Percentiles rank a stretch among this genome's conserved stretches.
phyloP scores from a whole-genome alignment of 2,113 vertebrate species.

The Mystacornis crossleyi region DNA sequence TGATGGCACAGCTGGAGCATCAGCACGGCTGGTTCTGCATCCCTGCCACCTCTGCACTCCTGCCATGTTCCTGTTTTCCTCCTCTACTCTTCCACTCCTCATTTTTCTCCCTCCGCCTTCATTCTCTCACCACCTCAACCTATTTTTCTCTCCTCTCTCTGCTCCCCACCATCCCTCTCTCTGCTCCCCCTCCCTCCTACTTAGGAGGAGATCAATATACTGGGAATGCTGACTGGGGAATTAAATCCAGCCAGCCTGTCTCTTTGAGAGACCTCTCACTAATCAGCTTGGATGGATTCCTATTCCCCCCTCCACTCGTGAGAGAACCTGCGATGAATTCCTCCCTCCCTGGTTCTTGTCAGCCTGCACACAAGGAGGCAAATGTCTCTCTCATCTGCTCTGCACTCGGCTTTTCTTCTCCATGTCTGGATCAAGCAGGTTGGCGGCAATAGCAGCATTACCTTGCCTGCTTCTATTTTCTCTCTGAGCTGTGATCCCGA shows the following conservation, averaged over 20 bases:
- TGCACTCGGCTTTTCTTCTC: slow-evolving; percentile 17
- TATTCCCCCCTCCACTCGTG: not conserved
- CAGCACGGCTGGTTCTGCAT: not conserved
- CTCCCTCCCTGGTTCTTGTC: not conserved
- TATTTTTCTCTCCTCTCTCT: slow-evolving; percentile 1
- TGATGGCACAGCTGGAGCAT: not conserved
- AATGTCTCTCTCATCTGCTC: slow-evolving; percentile 57
- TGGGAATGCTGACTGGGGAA: slow-evolving; percentile 64
- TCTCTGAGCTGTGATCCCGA: slow-evolving; percentile 43
- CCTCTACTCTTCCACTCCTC: not conserved
- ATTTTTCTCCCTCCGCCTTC: not conserved
- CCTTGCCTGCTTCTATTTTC: slow-evolving; percentile 52
- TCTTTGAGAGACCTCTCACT: slow-evolving; percentile 54
- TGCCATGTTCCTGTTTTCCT: not conserved
- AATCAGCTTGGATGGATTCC: slow-evolving; percentile 61
- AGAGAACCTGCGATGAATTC: not conserved
- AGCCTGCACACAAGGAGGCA: slow-evolving; percentile 58
- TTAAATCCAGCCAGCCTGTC: slow-evolving; percentile 51
- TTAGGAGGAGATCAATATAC: slow-evolving; percentile 55
- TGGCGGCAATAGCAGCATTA: slow-evolving; percentile 35
- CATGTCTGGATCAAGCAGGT: not conserved
- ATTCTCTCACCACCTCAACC: not conserved
- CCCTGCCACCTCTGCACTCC: not conserved
- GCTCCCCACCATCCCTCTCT: not conserved
- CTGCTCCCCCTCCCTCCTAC: not conserved